Base-by-base conservation (phyloP, 1,140 invertebrate species). In the Drosophila paulistorum region DNA sequence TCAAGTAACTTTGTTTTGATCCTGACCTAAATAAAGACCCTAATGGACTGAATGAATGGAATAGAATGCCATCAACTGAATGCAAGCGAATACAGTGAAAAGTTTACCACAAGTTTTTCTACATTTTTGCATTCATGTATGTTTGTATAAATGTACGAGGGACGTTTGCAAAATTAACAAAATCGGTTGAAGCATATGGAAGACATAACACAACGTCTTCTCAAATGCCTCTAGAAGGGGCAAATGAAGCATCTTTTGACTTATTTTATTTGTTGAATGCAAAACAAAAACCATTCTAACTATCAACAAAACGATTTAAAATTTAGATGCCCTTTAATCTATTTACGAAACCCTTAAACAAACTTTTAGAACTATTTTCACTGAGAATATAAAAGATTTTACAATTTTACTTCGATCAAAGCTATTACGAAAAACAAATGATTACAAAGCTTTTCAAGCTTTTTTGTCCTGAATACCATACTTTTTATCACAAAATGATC, bases 251-350 rank as follows among this genome's bases (percentile, higher is more conserved):
- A 70, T 81, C 35, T 54, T 73, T 81, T 68, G 65, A 71, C 67
- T 71, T 75, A 39, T 26, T 26, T 75, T 79, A 79, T 75, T 82
- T 82, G 79, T 75, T 82, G 71, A 20, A 20, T 20, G 20, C 20
- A 23, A 23, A 23, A 23, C 20, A 1, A 23, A 23, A 23, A 20
- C 1, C 2, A 68, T 75, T 61, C 71, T 74, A 61, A 82, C 61
- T 82, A 79, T 74, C 68, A 59, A 10, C 14, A 61, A 33, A 48
- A 61, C 42, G 11, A 26, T 26, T 13, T 14, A 6, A 11, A 20
- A 17, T 23, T 14, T 30, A 17, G 48, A 71, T 48, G 13, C 58
- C 17, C 37, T 68, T 17, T 23, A 23, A 2, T 23, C 20, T 23
- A 23, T 23, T 23, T 23, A 23, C 2, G 20, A 23, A 23, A 23